phyloP scores from a whole-genome alignment of 2,888 invertebrate genomes.

The Celastrina argiolus region DNA sequence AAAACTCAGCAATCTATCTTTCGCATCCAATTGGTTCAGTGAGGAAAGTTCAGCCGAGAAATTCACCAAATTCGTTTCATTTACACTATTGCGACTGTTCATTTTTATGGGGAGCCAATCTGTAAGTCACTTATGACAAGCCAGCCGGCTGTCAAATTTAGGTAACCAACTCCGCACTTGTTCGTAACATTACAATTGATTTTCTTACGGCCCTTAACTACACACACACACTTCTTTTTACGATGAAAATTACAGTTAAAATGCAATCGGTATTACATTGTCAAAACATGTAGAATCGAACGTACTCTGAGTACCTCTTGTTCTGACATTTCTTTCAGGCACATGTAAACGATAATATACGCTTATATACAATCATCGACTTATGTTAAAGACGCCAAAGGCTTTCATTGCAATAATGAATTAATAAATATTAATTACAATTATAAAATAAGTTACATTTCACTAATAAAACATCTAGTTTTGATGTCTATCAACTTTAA shows the following conservation, averaged over 20 bases:
- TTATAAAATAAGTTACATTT: conserved; percentile 37
- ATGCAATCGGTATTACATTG: conserved; percentile 53
- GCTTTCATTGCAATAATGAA: conserved; percentile 42
- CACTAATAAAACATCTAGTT: conserved; percentile 37
- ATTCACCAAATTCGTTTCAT: conserved; percentile 72
- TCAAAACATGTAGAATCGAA: conserved; percentile 53
- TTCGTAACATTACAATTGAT: conserved; percentile 62
- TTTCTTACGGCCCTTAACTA: conserved; percentile 38
- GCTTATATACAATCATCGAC: conserved; percentile 45
- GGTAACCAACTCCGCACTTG: conserved; percentile 54
- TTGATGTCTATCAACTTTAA: conserved; percentile 40
- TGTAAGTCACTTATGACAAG: conserved; percentile 57
- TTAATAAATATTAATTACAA: conserved; percentile 41
- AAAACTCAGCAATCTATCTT: conserved; percentile 78
- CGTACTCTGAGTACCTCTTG: conserved; percentile 45
- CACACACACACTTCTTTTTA: conserved; percentile 40
- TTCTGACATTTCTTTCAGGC: conserved; percentile 69
- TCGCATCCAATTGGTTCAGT: conserved; percentile 63
- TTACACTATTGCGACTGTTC: conserved; percentile 71
- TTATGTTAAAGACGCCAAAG: conserved; percentile 33
- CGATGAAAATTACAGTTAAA: conserved; percentile 37
- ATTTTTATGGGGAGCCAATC: conserved; percentile 61
- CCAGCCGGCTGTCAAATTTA: conserved; percentile 71
- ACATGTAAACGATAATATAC: conserved; percentile 66
- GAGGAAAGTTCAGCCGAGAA: conserved; percentile 62